phyloP scores from a whole-genome alignment of 2,888 invertebrate genomes.

The Argyresthia albistria region DNA sequence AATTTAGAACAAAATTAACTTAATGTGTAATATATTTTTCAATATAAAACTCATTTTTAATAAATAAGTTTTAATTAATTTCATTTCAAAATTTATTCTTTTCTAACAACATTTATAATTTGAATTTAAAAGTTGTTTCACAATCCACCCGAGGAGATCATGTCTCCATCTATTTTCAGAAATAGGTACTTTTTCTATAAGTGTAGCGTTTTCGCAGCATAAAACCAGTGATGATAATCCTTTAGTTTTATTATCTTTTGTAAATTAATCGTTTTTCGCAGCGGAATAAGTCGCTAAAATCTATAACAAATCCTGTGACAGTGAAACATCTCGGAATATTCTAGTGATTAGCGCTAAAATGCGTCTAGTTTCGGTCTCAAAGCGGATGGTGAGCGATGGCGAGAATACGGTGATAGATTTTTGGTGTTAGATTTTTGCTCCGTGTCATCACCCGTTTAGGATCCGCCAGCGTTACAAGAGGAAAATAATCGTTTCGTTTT shows the following conservation, averaged over 20 bases:
- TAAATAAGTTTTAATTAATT: not conserved
- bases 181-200: conserved; percentile 76
- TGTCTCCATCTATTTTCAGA: conserved; percentile 81
- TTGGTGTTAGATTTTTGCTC: conserved; percentile 70
- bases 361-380: conserved; percentile 67
- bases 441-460: conserved; percentile 66
- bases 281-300: conserved; percentile 51
- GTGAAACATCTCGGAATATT: conserved; percentile 59
- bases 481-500: conserved; percentile 50
- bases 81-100: not conserved
- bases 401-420: conserved; percentile 73
- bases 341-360: conserved; percentile 67
- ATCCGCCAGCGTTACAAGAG: conserved; percentile 51
- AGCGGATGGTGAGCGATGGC: conserved; percentile 73
- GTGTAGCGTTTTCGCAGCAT: conserved; percentile 75
- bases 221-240: conserved; percentile 76
- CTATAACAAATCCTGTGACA: conserved; percentile 59
- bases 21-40: too few relatives aligned
- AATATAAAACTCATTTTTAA: not conserved
- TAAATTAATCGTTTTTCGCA: conserved; percentile 65
- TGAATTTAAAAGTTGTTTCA: not conserved
- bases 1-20: too few relatives aligned
- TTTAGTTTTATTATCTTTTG: conserved; percentile 68
- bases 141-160: conserved; percentile 56
- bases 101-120: not conserved